Evolutionary conservation across 2,113 vertebrate species (phyloP).

Genomic region (Microcebus jonahi): DNA sequence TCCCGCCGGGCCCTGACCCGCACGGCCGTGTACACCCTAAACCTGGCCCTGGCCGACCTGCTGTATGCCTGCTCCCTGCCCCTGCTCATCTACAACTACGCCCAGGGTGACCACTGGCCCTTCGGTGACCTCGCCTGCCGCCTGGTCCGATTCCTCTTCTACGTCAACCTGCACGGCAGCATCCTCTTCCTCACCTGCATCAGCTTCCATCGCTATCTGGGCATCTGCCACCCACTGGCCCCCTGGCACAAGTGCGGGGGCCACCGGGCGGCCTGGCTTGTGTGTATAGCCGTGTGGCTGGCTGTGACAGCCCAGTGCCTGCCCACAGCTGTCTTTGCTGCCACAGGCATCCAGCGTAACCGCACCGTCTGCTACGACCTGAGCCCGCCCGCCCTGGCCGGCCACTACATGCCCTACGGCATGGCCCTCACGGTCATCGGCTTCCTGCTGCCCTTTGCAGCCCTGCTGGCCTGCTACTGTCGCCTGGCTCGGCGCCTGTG

Average conservation of each 20-base stretch:
- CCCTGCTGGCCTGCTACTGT: constrained; percentile 93
- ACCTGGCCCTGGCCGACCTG: constrained; percentile 93
- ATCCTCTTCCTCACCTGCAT: constrained; percentile 99
- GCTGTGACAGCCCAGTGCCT: constrained; percentile 88
- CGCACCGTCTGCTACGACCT: constrained; percentile 97
- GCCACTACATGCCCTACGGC: constrained; percentile 94
- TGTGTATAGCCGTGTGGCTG: constrained; percentile 91
- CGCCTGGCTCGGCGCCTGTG: constrained; percentile 92
- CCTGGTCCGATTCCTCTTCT: constrained; percentile 96
- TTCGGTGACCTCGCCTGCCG: constrained; percentile 95
- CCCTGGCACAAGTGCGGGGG: constrained; percentile 93
- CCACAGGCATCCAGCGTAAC: constrained; percentile 94
- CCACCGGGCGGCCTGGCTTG: constrained; percentile 89
- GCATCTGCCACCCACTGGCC: constrained; percentile 95
- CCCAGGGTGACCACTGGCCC: constrained; percentile 95
- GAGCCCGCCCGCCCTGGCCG: constrained; percentile 87
- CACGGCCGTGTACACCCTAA: constrained; percentile 94
- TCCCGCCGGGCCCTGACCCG: constrained; percentile 88
- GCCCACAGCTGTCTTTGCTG: constrained; percentile 93
- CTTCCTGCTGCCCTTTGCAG: constrained; percentile 93
- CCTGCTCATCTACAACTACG: constrained; percentile 97
- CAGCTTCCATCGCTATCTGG: constrained; percentile 95
- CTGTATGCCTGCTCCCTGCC: constrained; percentile 97
- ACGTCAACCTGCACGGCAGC: constrained; percentile 95
- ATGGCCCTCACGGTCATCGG: constrained; percentile 93